Evolutionary conservation across 1,140 invertebrate species (phyloP), one percentile per base, ranked within the genome.

Genomic region (Gyrodactylus salaris): DNA sequence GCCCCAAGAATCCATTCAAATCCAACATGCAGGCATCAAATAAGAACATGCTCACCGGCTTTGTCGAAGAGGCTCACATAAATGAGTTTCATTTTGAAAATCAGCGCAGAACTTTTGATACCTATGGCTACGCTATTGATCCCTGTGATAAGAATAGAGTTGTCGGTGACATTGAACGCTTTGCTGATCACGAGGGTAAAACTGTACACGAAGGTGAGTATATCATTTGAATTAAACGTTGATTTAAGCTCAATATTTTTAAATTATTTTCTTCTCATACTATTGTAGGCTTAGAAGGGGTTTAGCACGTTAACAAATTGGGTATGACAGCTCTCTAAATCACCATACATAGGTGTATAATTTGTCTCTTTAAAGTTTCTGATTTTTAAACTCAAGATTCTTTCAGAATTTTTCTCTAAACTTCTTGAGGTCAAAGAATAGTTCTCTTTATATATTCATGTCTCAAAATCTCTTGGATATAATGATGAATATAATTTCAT

Each of bases 1-100:
- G 92, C 0, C 92, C 91, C 1, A 85, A 87, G 77, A 91, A 94
- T 83, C 91, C 91, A 0, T 89, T 87, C 78, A 86, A 88, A 81
- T 91, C 89, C 0, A 84, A 89, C 77, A 90, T 94, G 78, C 86
- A 90, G 79, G 85, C 84, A 76, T 87, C 89, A 78, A 74, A 83
- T 0, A 89, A 89, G 78, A 99, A 98, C 79, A 93, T 88, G 75
- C 80, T 98, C 0, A 87, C 92, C 25, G 95, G 94, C 20, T 94
- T 86, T 84, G 87, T 95, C 1, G 95, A 99, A 79, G 85, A 87
- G 76, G 89, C 92, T 1, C 89, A 95, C 80, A 86, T 99, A 26
- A 95, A 87, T 82, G 88, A 90, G 77, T 98, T 97, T 81, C 88
- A 96, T 77, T 99, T 99, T 85, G 94, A 99, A 82, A 92, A 89